These are phyloP conservation scores for Coelinius sp. DNA, from an alignment of 2,888 invertebrate genomes.

Conservation along the genomic window DNA sequence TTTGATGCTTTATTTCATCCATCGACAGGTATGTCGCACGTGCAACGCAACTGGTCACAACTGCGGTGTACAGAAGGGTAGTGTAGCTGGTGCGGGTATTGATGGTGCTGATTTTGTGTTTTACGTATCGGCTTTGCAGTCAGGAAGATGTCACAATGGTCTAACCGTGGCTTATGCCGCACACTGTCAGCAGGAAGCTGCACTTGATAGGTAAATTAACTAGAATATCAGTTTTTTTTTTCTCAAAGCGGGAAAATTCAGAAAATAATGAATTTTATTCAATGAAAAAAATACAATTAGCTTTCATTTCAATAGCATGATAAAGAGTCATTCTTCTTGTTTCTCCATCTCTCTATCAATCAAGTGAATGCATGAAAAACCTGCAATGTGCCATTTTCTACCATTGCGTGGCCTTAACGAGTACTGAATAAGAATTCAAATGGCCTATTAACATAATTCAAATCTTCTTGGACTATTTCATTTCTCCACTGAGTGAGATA, in stretches of 20 bases:
- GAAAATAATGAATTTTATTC: constrained; percentile 35
- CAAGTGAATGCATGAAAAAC: constrained; percentile 22
- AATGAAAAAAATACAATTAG: not conserved
- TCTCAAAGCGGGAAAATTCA: constrained; percentile 29
- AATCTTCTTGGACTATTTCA: constrained; percentile 30
- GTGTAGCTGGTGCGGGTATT: constrained; percentile 78
- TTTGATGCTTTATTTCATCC: constrained; percentile 17
- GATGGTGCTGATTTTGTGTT: constrained; percentile 93
- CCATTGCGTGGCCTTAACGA: constrained; percentile 46
- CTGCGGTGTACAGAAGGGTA: constrained; percentile 76
- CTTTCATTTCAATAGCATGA: constrained; percentile 3
- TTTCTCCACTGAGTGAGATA: not conserved
- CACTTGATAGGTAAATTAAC: constrained; percentile 82
- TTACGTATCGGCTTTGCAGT: constrained; percentile 95
- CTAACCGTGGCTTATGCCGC: constrained; percentile 97
- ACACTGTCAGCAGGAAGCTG: constrained; percentile 97
- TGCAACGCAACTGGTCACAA: constrained; percentile 90
- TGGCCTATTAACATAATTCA: constrained; percentile 30
- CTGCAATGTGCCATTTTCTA: constrained; percentile 28
- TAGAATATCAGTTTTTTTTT: not conserved
- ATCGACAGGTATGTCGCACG: constrained; percentile 83
- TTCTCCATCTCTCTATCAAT: constrained; percentile 18
- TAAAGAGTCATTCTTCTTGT: not conserved
- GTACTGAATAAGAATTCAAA: constrained; percentile 18
- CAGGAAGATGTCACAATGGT: constrained; percentile 91